A percentile compares a stretch with the other conserved stretches of the same genome.
phyloP scores from a whole-genome alignment of 2,797 vertebrate species.

The Poeciliopsis gracilis region DNA sequence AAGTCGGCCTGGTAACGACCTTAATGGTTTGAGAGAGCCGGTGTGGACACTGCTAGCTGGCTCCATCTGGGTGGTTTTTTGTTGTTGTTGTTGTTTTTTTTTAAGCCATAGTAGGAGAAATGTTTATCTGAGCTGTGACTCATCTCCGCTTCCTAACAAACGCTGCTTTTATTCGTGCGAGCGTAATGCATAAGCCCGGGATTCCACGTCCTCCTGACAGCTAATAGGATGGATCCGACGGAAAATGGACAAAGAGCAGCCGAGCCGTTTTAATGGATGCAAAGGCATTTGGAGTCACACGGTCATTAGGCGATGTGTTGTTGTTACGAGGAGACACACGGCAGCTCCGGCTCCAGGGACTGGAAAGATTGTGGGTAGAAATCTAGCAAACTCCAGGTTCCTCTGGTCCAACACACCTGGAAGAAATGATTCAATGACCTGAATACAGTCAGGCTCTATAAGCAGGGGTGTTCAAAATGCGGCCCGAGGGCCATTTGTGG shows the following conservation, averaged over 20 bases:
- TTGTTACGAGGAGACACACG: neutral
- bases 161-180: conserved; percentile 15
- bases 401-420: neutral
- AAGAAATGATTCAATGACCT: neutral
- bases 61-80: conserved; percentile 21
- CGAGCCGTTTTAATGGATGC: conserved; percentile 30
- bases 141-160: conserved; percentile 17
- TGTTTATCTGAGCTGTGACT: conserved; percentile 28
- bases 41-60: conserved; percentile 10
- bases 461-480: no score
- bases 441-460: neutral
- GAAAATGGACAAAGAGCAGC: conserved; percentile 14
- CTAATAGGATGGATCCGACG: conserved; percentile 10
- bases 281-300: conserved; percentile 30
- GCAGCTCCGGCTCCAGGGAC: neutral
- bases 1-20: conserved; percentile 29
- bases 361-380: neutral
- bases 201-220: neutral
- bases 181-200: conserved; percentile 2
- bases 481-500: no score
- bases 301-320: conserved; percentile 5
- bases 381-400: neutral
- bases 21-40: conserved; percentile 24
- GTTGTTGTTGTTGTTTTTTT: neutral
- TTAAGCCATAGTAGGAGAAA: conserved; percentile 25